These are phyloP conservation scores for Chionomys nivalis DNA, from an alignment of 2,113 vertebrate genomes.

Conservation along the genomic window DNA sequence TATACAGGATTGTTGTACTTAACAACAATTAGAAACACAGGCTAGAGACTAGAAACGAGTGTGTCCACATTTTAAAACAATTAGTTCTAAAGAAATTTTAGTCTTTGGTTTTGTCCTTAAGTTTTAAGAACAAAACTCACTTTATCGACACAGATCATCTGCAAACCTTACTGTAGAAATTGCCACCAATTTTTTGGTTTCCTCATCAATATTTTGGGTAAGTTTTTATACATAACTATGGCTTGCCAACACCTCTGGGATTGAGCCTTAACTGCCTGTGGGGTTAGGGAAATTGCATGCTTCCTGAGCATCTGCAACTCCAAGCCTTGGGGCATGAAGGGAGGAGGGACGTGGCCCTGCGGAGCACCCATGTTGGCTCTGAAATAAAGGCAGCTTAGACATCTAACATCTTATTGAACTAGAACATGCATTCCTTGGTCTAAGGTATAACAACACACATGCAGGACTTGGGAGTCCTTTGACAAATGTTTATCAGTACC, in stretches of 20 bases:
- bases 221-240: background rate
- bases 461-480: background rate
- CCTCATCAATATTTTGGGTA: background rate
- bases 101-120: background rate
- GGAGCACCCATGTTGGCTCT: background rate
- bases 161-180: background rate
- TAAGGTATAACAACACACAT: background rate
- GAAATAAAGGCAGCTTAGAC: background rate
- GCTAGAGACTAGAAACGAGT: background rate
- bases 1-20: background rate
- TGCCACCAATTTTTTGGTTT: background rate
- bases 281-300: too few relatives aligned
- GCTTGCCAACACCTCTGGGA: background rate
- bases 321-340: background rate
- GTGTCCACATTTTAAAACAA: background rate
- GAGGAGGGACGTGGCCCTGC: background rate
- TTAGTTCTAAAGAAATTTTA: background rate
- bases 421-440: background rate
- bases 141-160: background rate
- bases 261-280: background rate
- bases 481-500: background rate
- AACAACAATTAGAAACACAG: background rate
- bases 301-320: background rate
- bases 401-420: background rate
- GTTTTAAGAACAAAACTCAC: slow-evolving; percentile 21